Base-by-base conservation (phyloP, 1,140 invertebrate genomes). In the Notospermus geniculatus region DNA sequence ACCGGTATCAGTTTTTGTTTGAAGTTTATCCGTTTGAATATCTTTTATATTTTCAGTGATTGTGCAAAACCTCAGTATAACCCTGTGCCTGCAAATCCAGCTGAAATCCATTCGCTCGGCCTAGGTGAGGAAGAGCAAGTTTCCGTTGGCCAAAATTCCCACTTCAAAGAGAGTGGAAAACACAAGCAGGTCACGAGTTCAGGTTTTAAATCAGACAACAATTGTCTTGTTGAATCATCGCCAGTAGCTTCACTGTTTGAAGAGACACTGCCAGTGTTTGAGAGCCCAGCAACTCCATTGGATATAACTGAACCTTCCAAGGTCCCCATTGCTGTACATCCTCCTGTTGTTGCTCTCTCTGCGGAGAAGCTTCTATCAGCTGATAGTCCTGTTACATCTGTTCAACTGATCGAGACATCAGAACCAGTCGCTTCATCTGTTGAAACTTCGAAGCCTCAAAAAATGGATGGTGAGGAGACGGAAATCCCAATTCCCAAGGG, bases 401-500 rank as follows among this genome's bases (percentile, higher is more conserved):
- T 22, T 5, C n/a, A n/a, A n/a, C n/a, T n/a, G n/a, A n/a, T n/a
- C n/a, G n/a, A n/a, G n/a, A n/a, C n/a, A n/a, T n/a, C n/a, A n/a
- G n/a, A n/a, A n/a, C n/a, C n/a, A n/a, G n/a, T n/a, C n/a, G n/a
- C n/a, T n/a, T n/a, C n/a, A n/a, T n/a, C n/a, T n/a, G n/a, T n/a
- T n/a, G n/a, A n/a, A n/a, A n/a, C n/a, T n/a, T 19, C n/a, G 25
- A n/a, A 50, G n/a, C 9, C n/a, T 19, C 5, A 7, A n/a, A 27
- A 5, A 27, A 50, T 22, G 46, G 25, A 22, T 19, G 25, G 25
- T 7, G 46, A 50, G 4, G 25, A 19, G 25, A 27, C 4, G 25
- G 59, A 54, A 4, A 32, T 65, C 9, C 64, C 65, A 45, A 52
- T 66, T 15, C 58, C 62, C 1, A 60, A 45, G 36, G 67, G 67